Evolutionary conservation across 2,888 invertebrate species (phyloP), one percentile per base, ranked within the genome.

Genomic region (Pemphredon lugubris): DNA sequence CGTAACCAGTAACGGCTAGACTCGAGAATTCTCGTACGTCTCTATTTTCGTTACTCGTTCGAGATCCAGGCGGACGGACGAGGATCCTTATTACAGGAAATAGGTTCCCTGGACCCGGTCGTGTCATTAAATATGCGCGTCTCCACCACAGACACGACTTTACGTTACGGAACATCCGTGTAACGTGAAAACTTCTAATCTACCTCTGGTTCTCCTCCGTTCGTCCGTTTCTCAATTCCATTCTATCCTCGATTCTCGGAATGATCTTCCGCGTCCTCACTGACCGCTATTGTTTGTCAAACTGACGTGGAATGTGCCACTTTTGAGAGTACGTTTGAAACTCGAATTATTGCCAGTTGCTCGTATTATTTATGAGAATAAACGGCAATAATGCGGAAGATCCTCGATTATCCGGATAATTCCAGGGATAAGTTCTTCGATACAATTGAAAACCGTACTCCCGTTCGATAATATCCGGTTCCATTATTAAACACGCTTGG

Each of bases 11-110:
- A 40, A 3, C 11, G 4, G 50, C 14, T 13, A 16, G 2, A 2
- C 40, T 14, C 4, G 55, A 45, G 61, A 68, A 71, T 71, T 74
- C 37, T 16, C 48, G 53, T 23, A 32, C 32, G 34, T 45, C 37
- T 39, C 47, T 54, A 34, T 48, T 67, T 50, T 59, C 55, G 34
- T 64, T n/a, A 39, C 47, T 58, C 45, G 39, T 53, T 63, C 69
- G 39, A 66, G 60, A 45, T 75, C 53, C 76, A 32, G 30, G 54
- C 50, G 60, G 47, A 73, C 42, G 67, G 40, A 71, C 60, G 74
- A 59, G 55, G 81, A 81, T 80, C 66, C 81, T 82, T 80, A 80
- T 82, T 81, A 82, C 73, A 80, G 80, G 80, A 81, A 81, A 81
- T 73, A 67, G 67, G 71, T 75, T 73, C 50, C 39, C 48, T 42